Percentiles rank a stretch among this genome's conserved stretches.
Conservation (phyloP, 2,113 vertebrate species). For the Chroicocephalus ridibundus region DNA sequence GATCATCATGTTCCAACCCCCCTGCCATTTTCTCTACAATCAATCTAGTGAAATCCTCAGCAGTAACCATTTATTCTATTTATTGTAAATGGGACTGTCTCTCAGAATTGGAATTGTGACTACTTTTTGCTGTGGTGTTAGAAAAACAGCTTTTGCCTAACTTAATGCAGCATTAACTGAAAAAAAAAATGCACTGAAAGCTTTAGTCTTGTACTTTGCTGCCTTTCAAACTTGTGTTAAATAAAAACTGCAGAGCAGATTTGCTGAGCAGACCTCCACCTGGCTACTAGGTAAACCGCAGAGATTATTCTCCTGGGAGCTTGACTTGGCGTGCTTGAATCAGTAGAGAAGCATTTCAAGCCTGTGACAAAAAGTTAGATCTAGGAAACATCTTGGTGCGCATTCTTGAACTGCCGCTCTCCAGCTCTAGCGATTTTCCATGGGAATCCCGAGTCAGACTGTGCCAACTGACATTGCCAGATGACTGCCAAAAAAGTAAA, state of each 20-base stretch:
- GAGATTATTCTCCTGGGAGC: rapidly evolving
- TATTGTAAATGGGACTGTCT: background rate
- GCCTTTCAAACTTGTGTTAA: background rate
- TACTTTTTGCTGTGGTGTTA: background rate
- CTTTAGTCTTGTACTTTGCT: background rate
- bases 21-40: background rate
- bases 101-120: background rate
- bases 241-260: background rate
- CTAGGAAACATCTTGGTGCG: background rate
- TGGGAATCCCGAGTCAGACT: background rate
- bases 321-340: background rate
- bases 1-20: background rate
- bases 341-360: rapidly evolving
- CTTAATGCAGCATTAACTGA: slow-evolving; percentile 15
- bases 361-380: background rate
- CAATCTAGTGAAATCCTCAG: background rate
- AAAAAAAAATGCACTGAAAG: background rate
- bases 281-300: background rate
- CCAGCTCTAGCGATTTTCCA: background rate
- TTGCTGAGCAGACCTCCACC: background rate
- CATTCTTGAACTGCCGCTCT: background rate
- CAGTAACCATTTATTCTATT: background rate
- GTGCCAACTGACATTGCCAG: slow-evolving; percentile 29
- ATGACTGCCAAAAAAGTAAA: slow-evolving; percentile 21
- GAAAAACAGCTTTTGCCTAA: background rate